phyloP scores from a whole-genome alignment of 2,888 invertebrate species.

The Chrysomela aeneicollis region DNA sequence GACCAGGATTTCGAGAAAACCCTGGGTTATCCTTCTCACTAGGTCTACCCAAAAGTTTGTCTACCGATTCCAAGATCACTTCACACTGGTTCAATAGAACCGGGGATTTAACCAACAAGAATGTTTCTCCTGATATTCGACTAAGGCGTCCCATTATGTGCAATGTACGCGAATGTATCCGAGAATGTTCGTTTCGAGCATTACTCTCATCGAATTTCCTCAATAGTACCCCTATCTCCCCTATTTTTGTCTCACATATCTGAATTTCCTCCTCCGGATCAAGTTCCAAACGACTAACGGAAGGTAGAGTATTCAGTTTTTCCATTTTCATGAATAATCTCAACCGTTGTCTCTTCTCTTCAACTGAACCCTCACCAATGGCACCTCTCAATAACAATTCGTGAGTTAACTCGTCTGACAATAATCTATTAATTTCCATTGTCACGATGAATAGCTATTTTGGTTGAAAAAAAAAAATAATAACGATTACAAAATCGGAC shows the following conservation, averaged over 20 bases:
- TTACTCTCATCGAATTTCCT: background rate
- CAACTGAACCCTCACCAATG: background rate
- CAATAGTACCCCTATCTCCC: background rate
- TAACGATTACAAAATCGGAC: too few species aligned
- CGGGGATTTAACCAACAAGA: too few species aligned
- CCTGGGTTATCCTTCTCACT: too few species aligned
- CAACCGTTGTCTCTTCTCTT: background rate
- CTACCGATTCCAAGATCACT: too few species aligned
- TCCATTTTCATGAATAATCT: background rate
- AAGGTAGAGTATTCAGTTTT: background rate
- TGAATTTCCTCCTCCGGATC: background rate
- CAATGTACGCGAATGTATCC: background rate
- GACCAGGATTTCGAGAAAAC: too few species aligned
- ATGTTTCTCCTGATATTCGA: too few species aligned
- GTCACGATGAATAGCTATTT: too few species aligned
- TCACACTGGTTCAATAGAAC: too few species aligned
- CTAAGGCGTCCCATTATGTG: background rate
- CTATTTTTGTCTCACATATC: background rate
- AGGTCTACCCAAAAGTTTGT: too few species aligned
- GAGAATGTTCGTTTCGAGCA: background rate
- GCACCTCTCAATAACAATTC: background rate
- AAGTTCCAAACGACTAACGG: background rate
- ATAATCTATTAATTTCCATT: constrained; percentile 1
- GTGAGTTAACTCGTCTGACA: background rate
- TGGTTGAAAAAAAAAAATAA: too few species aligned